A percentile compares a stretch with the other conserved stretches of the same genome.
Conservation (phyloP, 1,140 invertebrate genomes). For the Lasioglossum baleicum region DNA sequence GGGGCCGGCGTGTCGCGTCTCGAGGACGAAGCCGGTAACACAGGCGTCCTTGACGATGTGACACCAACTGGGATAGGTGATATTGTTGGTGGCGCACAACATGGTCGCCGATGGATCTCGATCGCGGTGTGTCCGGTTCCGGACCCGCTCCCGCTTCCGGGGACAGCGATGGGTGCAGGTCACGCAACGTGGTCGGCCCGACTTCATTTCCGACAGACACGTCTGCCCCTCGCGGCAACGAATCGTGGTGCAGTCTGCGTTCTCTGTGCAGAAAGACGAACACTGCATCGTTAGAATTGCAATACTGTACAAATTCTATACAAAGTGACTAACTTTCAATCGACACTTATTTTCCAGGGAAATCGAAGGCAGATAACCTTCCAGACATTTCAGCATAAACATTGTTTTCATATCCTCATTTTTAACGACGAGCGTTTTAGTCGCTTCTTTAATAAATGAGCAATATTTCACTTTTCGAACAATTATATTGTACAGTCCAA, state of each 20-base stretch:
- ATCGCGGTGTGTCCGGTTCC: constrained; percentile 76
- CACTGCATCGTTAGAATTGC: background rate
- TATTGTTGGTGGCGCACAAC: constrained; percentile 91
- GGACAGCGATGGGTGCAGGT: constrained; percentile 84
- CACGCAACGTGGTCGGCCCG: constrained; percentile 88
- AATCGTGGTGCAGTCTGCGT: constrained; percentile 87
- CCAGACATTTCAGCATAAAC: too few relatives aligned
- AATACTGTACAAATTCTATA: too few relatives aligned
- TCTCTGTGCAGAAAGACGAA: constrained; percentile 80
- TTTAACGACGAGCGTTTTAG: too few relatives aligned
- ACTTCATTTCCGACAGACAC: constrained; percentile 87
- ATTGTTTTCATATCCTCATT: too few relatives aligned
- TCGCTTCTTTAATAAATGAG: too few relatives aligned
- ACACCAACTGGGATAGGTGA: constrained; percentile 93
- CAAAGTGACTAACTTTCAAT: too few relatives aligned
- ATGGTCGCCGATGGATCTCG: constrained; percentile 74
- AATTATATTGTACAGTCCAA: too few relatives aligned
- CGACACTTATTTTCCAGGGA: too few relatives aligned
- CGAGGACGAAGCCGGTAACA: constrained; percentile 88
- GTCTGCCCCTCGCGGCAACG: constrained; percentile 87
- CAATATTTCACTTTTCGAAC: too few relatives aligned
- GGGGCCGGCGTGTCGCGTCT: constrained; percentile 86
- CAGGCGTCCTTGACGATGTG: constrained; percentile 92
- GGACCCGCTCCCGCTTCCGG: constrained; percentile 72
- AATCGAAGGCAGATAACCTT: too few relatives aligned